Evolutionary conservation across 2,888 invertebrate genomes (phyloP), one percentile per base, ranked within the genome.

Genomic region (Agrotis exclamationis): DNA sequence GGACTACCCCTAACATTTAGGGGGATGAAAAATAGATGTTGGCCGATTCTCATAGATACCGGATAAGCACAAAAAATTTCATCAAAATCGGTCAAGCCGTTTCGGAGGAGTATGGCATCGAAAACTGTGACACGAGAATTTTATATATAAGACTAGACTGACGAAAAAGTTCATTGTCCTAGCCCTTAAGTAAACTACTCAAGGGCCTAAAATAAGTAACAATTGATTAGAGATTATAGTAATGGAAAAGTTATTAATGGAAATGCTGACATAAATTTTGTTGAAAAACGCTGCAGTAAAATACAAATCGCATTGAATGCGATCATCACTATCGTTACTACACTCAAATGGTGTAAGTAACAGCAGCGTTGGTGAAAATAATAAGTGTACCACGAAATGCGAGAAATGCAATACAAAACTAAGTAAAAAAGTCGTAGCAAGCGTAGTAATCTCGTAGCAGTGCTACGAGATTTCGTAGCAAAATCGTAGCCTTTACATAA

Each of bases 381-480:
- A 3, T 18, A 39, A n/a, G n/a, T n/a, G n/a, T 39, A 59, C 6
- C 9, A 0, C 24, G 33, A 44, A 3, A 16, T 28, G 16, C 20
- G 47, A 53, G n/a, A 33, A 48, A 50, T 47, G 22, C 13, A 45
- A 16, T 33, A 20, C 20, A 2, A 39, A 24, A 18, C 9, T 39
- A 9, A 0, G 13, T 24, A 44, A 16, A 59, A 62, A 74, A 69
- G 20, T 56, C 77, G 70, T 68, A 76, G 66, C 45, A n/a, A 6
- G 14, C 53, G 57, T 44, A 48, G 53, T 33, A 24, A 60, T 20
- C 48, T 79, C 63, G 77, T 77, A 77, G 80, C 69, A 48, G 7
- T 6, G 64, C 76, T 67, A 76, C 79, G 67, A 65, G 22, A 53
- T 16, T 3, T 76, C 76, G 79, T 79, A 79, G 79, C 70, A 24